These are phyloP conservation scores for Brienomyrus longianalis DNA, from an alignment of 2,113 vertebrate genomes.

Conservation along the genomic window DNA sequence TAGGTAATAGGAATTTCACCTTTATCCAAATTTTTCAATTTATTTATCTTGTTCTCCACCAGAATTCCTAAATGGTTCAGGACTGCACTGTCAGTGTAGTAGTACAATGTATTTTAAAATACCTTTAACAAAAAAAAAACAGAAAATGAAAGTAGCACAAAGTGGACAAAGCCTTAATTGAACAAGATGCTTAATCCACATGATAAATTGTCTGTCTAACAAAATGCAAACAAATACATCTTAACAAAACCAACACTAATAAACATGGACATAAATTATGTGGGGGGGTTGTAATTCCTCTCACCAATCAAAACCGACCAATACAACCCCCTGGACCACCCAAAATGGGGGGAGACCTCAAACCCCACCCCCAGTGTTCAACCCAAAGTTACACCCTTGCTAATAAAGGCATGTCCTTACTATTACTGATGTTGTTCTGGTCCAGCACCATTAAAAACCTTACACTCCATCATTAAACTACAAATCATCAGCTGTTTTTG, in stretches of 20 bases:
- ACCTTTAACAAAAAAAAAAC: neutral
- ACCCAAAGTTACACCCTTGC: neutral
- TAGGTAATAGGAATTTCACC: neutral
- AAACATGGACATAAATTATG: neutral
- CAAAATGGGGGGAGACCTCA: neutral
- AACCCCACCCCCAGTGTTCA: neutral
- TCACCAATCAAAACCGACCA: neutral
- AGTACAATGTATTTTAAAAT: neutral
- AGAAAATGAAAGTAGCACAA: neutral
- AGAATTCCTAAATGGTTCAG: neutral
- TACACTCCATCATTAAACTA: neutral
- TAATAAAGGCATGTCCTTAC: neutral
- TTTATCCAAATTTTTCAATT: neutral
- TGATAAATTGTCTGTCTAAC: neutral
- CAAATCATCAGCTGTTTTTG: neutral
- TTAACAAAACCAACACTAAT: neutral
- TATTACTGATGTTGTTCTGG: neutral
- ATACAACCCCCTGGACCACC: neutral
- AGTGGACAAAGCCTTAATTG: neutral
- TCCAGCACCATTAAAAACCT: neutral
- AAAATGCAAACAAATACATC: neutral
- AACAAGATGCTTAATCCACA: neutral
- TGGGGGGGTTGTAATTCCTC: neutral
- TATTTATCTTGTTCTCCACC: neutral
- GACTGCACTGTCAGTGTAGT: neutral